A percentile compares a stretch with the other conserved stretches of the same genome.
Conservation (phyloP, 2,797 vertebrate species). For the Paguma larvata region DNA sequence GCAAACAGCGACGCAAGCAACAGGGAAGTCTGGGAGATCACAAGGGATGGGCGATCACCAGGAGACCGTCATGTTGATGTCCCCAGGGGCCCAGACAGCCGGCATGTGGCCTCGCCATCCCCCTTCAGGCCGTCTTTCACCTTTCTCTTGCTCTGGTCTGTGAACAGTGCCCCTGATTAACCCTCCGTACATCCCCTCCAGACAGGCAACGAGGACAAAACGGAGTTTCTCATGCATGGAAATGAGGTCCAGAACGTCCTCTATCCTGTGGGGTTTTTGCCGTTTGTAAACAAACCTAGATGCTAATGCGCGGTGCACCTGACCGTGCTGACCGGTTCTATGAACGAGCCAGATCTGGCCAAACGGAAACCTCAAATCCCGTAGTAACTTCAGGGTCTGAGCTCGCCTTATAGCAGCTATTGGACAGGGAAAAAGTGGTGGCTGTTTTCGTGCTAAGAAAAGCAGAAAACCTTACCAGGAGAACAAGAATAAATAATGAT, state of each 20-base stretch:
- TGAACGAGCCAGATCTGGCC: not conserved
- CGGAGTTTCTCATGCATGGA: not conserved
- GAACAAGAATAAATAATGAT: slow-evolving; percentile 46
- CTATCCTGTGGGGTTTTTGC: not conserved
- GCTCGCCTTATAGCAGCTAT: not conserved
- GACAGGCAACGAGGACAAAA: not conserved
- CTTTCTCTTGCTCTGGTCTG: not conserved
- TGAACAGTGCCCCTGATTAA: not conserved
- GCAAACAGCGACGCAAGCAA: slow-evolving; percentile 65
- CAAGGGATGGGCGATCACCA: slow-evolving; percentile 72
- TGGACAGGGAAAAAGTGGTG: not conserved
- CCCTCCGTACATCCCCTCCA: not conserved
- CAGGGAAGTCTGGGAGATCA: slow-evolving; percentile 70
- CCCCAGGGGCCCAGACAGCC: not conserved
- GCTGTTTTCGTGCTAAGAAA: slow-evolving; percentile 33
- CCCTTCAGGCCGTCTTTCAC: not conserved
- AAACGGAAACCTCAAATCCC: not conserved
- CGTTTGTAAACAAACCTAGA: slow-evolving; percentile 59
- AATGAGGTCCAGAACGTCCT: slow-evolving; percentile 60
- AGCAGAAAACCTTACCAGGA: slow-evolving; percentile 25
- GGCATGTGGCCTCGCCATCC: not conserved
- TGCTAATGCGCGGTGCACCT: not conserved
- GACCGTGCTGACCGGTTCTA: not conserved
- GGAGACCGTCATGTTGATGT: not conserved
- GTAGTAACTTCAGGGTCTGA: not conserved